phyloP scores from a whole-genome alignment of 2,888 invertebrate genomes.

The Proisotoma minuta region DNA sequence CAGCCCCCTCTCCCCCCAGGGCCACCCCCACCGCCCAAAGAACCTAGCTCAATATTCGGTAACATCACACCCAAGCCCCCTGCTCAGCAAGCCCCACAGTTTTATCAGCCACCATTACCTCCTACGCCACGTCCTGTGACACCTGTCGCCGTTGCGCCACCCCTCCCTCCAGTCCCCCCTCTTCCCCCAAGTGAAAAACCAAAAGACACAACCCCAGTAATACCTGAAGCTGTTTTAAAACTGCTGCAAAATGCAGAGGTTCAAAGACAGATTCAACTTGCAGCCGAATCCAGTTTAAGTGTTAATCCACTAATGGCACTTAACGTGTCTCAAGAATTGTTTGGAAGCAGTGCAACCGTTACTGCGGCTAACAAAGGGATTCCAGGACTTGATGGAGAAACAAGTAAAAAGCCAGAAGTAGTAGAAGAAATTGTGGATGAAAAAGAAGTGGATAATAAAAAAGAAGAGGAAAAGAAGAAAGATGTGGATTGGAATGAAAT shows the following conservation, averaged over 20 bases:
- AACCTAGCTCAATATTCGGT: no score
- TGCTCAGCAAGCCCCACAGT: no score
- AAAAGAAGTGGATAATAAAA: no score
- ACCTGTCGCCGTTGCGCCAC: not conserved
- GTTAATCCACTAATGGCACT: constrained; percentile 11
- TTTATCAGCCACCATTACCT: constrained; percentile 15
- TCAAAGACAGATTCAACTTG: constrained; percentile 1
- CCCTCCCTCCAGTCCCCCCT: constrained; percentile 8
- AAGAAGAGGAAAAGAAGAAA: no score
- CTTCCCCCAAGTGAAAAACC: not conserved
- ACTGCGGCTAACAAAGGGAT: constrained; percentile 12
- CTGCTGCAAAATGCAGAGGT: constrained; percentile 6
- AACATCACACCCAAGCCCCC: no score
- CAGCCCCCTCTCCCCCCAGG: constrained; percentile 32
- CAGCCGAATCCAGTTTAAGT: not conserved
- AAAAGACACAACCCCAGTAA: not conserved
- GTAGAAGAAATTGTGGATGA: constrained; percentile 3
- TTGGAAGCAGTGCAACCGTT: constrained; percentile 18
- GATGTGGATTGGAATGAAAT: no score
- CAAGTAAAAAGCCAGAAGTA: no score
- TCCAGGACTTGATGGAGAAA: constrained; percentile 31
- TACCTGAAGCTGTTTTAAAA: constrained; percentile 4
- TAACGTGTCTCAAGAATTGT: constrained; percentile 29
- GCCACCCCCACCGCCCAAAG: constrained; percentile 12
- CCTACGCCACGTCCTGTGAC: not conserved